phyloP scores from a whole-genome alignment of 2,888 invertebrate genomes.

The Bimastos eiseni region DNA sequence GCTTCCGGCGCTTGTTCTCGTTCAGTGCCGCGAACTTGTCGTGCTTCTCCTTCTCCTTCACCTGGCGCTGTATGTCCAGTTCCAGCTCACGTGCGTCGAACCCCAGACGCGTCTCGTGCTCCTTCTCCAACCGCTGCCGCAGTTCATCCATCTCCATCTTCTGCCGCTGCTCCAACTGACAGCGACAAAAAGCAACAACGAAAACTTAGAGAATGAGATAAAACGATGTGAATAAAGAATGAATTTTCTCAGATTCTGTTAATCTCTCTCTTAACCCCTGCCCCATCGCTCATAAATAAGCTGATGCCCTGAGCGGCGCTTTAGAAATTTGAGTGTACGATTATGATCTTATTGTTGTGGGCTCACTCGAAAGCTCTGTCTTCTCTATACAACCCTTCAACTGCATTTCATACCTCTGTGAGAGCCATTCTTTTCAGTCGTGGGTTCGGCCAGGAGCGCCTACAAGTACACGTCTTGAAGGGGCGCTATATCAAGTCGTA shows the following conservation, averaged over 20 bases:
- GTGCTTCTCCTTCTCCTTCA: constrained; percentile 64
- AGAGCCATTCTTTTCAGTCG: no score
- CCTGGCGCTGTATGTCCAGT: constrained; percentile 72
- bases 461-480: no score
- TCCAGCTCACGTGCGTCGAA: constrained; percentile 90
- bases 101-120: constrained; percentile 88
- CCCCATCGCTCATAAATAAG: no score
- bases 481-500: no score
- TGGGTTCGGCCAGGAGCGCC: no score
- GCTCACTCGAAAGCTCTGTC: no score
- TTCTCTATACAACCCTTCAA: no score
- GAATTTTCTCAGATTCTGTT: background rate
- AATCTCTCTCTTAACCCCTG: no score
- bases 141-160: constrained; percentile 95
- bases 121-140: constrained; percentile 90
- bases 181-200: background rate
- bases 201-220: background rate
- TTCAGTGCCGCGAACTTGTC: constrained; percentile 31
- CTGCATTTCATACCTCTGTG: no score
- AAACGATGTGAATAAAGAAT: background rate
- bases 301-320: no score
- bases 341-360: background rate
- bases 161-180: constrained; percentile 91
- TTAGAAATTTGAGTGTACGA: no score
- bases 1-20: constrained; percentile 90